These are phyloP conservation scores for Microtus oregoni DNA, from an alignment of 2,113 vertebrate genomes.

Conservation along the genomic window DNA sequence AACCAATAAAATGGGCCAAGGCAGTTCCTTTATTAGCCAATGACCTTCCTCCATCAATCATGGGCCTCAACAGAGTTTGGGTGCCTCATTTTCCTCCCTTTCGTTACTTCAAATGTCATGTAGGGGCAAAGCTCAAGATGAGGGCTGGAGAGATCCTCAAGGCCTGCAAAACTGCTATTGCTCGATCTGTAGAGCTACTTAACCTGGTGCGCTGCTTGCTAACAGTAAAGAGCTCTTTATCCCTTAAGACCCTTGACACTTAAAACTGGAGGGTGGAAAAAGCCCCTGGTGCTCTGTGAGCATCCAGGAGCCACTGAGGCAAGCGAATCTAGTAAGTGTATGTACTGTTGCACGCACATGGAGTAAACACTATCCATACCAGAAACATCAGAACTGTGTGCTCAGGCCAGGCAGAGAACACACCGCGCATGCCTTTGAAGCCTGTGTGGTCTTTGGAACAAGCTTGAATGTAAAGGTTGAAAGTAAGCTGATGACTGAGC, in stretches of 20 bases:
- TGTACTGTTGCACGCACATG: neutral
- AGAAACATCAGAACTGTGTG: neutral
- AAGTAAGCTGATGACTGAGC: neutral
- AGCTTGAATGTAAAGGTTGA: neutral
- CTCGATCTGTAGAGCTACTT: neutral
- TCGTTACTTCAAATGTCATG: neutral
- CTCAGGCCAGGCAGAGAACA: neutral
- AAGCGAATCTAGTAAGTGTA: neutral
- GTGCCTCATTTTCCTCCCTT: neutral
- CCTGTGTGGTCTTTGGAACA: neutral
- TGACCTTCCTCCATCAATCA: too few relatives aligned
- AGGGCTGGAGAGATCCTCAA: neutral
- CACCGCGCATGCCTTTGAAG: neutral
- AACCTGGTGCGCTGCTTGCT: too few relatives aligned
- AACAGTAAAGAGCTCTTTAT: neutral
- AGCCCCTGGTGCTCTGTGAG: neutral
- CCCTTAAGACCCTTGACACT: neutral
- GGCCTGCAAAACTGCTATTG: neutral
- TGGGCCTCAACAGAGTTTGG: neutral
- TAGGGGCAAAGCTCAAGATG: neutral
- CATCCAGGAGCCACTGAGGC: fast-evolving
- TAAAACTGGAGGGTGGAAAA: neutral
- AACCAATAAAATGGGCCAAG: too few relatives aligned
- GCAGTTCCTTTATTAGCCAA: too few relatives aligned
- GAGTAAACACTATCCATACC: neutral